Percentiles rank a stretch among this genome's conserved stretches.
phyloP scores from a whole-genome alignment of 2,113 vertebrate genomes.

The Eublepharis macularius region DNA sequence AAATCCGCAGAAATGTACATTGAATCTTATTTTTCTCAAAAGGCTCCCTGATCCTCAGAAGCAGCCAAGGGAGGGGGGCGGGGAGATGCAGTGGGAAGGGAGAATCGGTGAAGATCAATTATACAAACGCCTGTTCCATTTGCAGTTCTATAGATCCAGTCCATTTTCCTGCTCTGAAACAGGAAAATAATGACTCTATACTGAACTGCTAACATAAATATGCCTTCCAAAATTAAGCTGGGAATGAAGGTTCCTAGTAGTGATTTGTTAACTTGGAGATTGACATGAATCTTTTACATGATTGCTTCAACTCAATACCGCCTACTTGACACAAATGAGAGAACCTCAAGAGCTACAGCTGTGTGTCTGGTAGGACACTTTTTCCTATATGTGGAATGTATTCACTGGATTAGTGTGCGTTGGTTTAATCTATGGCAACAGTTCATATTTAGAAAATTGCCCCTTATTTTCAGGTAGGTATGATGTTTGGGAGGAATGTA shows the following conservation, averaged over 20 bases:
- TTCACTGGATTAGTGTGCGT: background rate
- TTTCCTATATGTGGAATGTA: background rate
- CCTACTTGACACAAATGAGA: background rate
- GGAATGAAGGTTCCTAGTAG: slow-evolving; percentile 1
- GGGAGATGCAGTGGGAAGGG: too few species aligned
- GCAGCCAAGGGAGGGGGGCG: too few species aligned
- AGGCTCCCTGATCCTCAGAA: too few species aligned
- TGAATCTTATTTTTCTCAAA: too few species aligned
- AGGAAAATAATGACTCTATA: background rate
- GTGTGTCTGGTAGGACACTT: background rate
- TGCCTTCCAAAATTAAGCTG: slow-evolving; percentile 7
- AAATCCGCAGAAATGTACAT: too few species aligned
- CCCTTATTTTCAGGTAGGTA: background rate
- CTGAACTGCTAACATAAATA: background rate
- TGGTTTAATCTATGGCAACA: background rate
- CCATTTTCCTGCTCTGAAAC: background rate
- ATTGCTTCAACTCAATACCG: background rate
- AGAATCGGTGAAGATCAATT: too few species aligned
- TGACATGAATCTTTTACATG: background rate
- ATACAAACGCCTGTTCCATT: too few species aligned
- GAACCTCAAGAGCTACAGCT: background rate
- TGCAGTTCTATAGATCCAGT: too few species aligned
- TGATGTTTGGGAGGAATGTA: background rate
- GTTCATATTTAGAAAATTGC: slow-evolving; percentile 3
- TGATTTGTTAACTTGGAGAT: slow-evolving; percentile 17